Base-by-base conservation (phyloP, 2,113 vertebrate genomes). In the Dendropsophus ebraccatus region DNA sequence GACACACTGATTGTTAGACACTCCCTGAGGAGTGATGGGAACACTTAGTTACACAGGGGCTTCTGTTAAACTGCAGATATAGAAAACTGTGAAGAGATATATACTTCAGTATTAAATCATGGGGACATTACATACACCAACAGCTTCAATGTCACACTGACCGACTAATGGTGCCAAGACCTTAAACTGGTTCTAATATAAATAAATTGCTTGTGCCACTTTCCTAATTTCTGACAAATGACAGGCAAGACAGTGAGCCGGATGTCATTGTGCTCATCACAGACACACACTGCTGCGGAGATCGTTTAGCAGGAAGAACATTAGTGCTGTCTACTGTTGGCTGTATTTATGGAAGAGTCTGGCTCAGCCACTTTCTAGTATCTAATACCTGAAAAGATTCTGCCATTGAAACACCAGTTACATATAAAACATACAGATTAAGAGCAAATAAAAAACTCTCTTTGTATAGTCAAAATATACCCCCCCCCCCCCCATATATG, bases 81-180 rank as follows among this genome's bases (percentile, higher is more conserved):
- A n/a, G n/a, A n/a, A n/a, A n/a, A n/a, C n/a, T n/a, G 11, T 12
- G 25, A 13, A 25, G 28, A 4, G 58, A 28, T 1, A 25, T n/a
- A 10, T 60, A 60, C 8, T 25, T n/a, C 9, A 62, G n/a, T 28
- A 21, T 56, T 12, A 62, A 4, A 9, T 12, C 3, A 62, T 2
- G 11, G 47, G 16, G 28, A 77, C 49, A 54, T 28, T 28, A 28
- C n/a, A 2, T 7, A 37, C 28, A 58, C 28, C 11, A 54, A 30
- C 16, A 49, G 5, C 49, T 58, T 30, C 52, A 79, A 79, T 56
- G 52, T 79, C 76, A 58, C 54, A 79, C 28, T 60, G 52, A 7
- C 76, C 16, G 74, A 32, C 30, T 60, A 79, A 79, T 35, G 50
- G 50, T 30, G 28, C 19, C 30, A 35, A 78, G 30, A 78, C 75